These are phyloP conservation scores for Aotus griseimembra DNA, from an alignment of 2,797 vertebrate species.

Conservation along the genomic window DNA sequence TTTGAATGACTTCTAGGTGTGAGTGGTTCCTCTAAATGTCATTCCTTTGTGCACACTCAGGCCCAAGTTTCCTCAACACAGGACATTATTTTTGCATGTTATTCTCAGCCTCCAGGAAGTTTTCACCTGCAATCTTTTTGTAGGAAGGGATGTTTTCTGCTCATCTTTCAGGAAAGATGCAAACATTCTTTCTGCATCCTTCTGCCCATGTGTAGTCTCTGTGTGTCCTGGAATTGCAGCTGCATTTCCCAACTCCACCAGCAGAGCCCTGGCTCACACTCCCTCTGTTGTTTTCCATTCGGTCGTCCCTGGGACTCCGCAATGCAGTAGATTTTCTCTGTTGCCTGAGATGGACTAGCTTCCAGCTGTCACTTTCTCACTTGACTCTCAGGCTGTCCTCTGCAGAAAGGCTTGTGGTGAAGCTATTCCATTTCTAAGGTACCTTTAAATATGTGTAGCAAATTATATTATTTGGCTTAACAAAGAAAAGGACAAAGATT, in stretches of 20 bases:
- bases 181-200: neutral
- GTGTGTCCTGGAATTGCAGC: neutral
- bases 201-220: neutral
- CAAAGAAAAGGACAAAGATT: neutral
- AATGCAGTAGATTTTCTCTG: conserved; percentile 80
- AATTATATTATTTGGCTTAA: neutral
- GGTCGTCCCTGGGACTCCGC: conserved; percentile 73
- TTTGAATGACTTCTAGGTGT: neutral
- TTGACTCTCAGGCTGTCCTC: neutral
- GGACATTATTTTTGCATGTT: neutral
- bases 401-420: neutral
- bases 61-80: neutral
- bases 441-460: neutral
- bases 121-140: neutral
- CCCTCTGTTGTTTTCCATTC: conserved; percentile 73
- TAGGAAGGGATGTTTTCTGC: neutral
- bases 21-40: neutral
- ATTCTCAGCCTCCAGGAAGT: neutral
- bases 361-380: neutral
- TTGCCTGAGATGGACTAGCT: conserved; percentile 52
- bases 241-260: neutral
- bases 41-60: neutral
- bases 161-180: neutral
- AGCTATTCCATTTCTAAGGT: neutral
- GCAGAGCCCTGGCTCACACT: neutral